Conservation (phyloP, 2,113 vertebrate species). For the Gymnogyps californianus region DNA sequence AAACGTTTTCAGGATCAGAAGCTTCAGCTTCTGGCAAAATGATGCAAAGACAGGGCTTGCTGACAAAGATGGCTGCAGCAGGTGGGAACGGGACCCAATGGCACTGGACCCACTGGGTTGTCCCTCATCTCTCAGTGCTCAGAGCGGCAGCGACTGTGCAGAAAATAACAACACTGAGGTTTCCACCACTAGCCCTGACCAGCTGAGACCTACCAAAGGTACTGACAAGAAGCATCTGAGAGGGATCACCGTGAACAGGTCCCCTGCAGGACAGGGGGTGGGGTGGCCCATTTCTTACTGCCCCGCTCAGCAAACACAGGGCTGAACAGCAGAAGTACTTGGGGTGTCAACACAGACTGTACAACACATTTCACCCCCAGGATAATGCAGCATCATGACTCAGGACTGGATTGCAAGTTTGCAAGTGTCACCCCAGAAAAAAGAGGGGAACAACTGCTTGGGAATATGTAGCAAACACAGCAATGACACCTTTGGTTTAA, state of each 20-base stretch:
- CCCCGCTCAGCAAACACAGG: not conserved
- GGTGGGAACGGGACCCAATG: not conserved
- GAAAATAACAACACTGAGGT: not conserved
- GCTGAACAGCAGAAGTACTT: not conserved
- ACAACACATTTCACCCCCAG: not conserved
- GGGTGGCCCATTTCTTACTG: not conserved
- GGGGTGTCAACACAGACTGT: not conserved
- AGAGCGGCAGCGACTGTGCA: not conserved
- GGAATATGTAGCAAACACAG: not conserved
- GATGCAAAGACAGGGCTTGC: not conserved
- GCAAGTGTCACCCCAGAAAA: not conserved
- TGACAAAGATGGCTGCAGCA: not conserved
- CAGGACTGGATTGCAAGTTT: not conserved
- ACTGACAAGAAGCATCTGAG: no score
- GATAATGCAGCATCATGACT: not conserved
- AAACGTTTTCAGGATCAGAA: not conserved
- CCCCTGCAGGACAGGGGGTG: not conserved
- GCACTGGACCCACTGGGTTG: not conserved
- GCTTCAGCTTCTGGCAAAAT: not conserved
- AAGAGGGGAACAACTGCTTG: not conserved
- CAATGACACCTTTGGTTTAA: not conserved
- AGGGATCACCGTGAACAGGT: not conserved
- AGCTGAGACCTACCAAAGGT: not conserved
- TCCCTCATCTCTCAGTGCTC: not conserved
- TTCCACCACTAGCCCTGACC: not conserved